phyloP scores from a whole-genome alignment of 1,140 invertebrate genomes.

The Euura saliciscinereae region DNA sequence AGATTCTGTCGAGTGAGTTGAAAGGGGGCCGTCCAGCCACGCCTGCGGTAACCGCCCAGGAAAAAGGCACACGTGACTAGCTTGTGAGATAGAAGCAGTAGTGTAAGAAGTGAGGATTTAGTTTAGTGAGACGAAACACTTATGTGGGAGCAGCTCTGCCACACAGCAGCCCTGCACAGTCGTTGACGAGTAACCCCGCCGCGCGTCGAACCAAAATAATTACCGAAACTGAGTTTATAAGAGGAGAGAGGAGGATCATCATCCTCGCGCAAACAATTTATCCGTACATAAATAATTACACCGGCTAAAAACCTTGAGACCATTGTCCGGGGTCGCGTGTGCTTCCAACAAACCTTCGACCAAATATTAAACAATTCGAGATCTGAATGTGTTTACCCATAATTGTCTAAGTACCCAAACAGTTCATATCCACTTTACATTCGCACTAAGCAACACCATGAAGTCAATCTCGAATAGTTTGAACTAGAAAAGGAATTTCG shows the following conservation, averaged over 20 bases:
- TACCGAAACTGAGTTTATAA: neutral
- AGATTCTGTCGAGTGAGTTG: neutral
- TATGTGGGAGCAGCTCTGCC: neutral
- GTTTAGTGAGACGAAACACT: slow-evolving; percentile 7
- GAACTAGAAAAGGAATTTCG: too few species aligned
- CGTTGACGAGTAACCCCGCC: neutral
- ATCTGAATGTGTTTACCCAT: too few species aligned
- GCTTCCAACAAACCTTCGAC: neutral
- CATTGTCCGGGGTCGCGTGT: neutral
- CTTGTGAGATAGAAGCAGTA: neutral
- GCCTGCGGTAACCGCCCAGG: neutral
- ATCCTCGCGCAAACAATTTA: neutral
- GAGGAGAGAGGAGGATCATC: neutral
- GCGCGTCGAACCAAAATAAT: slow-evolving; percentile 1
- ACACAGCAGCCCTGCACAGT: neutral
- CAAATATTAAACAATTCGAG: too few species aligned
- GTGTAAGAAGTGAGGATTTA: neutral
- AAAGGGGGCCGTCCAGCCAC: neutral
- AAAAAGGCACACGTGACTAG: neutral
- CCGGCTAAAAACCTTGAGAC: neutral
- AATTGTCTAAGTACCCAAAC: neutral
- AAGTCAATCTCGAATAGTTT: too few species aligned
- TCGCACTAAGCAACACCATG: too few species aligned
- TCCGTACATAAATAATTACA: slow-evolving; percentile 4
- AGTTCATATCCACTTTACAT: neutral